phyloP scores from a whole-genome alignment of 2,888 invertebrate genomes.

The Cephus sareptanus region DNA sequence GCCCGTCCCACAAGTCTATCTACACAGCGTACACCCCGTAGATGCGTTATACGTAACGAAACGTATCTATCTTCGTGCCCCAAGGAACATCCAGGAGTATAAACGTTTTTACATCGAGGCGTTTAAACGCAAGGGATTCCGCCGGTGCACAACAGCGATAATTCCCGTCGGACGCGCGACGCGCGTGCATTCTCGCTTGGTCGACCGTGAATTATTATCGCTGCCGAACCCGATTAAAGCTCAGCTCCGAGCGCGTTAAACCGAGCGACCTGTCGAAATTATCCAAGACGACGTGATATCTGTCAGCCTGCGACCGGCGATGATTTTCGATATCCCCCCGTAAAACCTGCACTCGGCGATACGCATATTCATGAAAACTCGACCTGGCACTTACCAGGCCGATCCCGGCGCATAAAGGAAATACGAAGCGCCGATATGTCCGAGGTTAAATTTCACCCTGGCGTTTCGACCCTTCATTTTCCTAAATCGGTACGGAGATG shows the following conservation, averaged over 20 bases:
- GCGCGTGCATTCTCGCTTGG: background rate
- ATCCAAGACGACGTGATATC: background rate
- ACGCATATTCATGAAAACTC: background rate
- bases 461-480: background rate
- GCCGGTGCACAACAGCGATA: background rate
- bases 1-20: background rate
- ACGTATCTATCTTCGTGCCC: background rate
- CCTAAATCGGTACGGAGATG: background rate
- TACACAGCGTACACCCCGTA: background rate
- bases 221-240: background rate
- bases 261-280: background rate
- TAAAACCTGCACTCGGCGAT: background rate
- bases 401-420: background rate
- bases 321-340: too few species aligned
- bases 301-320: background rate
- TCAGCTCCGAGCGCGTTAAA: background rate
- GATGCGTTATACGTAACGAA: background rate
- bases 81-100: background rate
- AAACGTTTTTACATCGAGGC: background rate
- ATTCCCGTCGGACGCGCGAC: background rate
- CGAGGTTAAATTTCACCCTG: background rate
- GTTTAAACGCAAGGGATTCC: background rate
- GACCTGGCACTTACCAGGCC: background rate
- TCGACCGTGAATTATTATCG: background rate
- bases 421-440: background rate